Evolutionary conservation across 2,888 invertebrate genomes (phyloP).

Genomic region (Auanema sp.): DNA sequence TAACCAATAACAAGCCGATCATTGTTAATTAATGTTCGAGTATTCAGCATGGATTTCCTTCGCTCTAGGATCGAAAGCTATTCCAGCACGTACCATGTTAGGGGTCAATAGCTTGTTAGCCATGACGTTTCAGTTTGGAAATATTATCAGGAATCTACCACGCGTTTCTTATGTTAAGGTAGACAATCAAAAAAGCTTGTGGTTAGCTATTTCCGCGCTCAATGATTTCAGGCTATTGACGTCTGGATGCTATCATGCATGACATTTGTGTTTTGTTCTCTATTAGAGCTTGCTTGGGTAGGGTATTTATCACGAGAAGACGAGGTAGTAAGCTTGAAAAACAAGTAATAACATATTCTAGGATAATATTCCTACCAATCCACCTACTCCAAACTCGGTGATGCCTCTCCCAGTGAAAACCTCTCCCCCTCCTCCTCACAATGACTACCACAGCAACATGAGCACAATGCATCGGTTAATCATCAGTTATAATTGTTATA

Average conservation of each 20-base stretch:
- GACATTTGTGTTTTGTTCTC: conserved; percentile 63
- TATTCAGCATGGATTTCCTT: conserved; percentile 63
- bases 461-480: not conserved
- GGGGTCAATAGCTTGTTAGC: conserved; percentile 61
- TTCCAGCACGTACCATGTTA: conserved; percentile 63
- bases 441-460: not conserved
- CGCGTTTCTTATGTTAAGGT: conserved; percentile 63
- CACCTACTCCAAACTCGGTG: not conserved
- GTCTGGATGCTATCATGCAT: conserved; percentile 64
- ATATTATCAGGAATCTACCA: conserved; percentile 62
- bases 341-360: too few relatives aligned
- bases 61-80: conserved; percentile 62
- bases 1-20: conserved; percentile 1
- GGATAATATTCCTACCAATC: too few relatives aligned
- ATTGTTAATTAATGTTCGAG: not conserved
- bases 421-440: not conserved
- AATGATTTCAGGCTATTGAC: conserved; percentile 48
- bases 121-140: conserved; percentile 63
- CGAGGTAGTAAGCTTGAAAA: conserved; percentile 8
- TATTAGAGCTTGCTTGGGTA: conserved; percentile 62
- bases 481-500: too few relatives aligned
- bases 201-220: conserved; percentile 4
- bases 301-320: conserved; percentile 60
- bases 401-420: not conserved
- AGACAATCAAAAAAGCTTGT: not conserved